phyloP scores from a whole-genome alignment of 2,113 vertebrate species.

The Notiomystis cincta region DNA sequence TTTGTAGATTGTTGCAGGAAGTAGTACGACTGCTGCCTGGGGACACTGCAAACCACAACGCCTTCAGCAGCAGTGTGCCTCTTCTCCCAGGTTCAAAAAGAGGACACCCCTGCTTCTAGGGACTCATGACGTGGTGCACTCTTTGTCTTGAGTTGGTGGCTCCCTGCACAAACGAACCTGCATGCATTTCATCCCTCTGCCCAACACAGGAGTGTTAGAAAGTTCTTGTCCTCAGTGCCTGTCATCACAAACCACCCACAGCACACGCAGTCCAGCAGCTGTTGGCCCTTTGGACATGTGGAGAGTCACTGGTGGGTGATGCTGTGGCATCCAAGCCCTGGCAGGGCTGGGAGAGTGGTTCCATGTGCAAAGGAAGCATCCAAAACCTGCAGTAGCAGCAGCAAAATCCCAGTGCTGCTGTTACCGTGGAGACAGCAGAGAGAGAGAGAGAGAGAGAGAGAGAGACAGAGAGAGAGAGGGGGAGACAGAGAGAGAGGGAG shows the following conservation, averaged over 20 bases:
- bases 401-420: neutral
- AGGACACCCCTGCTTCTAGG: neutral
- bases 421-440: constrained; percentile 68
- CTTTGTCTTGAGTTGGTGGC: neutral
- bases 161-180: neutral
- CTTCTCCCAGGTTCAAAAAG: neutral
- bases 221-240: neutral
- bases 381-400: neutral
- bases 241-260: neutral
- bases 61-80: neutral
- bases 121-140: no score
- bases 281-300: accelerated
- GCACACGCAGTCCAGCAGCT: neutral
- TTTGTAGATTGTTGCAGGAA: neutral
- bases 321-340: neutral
- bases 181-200: neutral
- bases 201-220: accelerated
- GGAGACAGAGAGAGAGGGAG: no score
- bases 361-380: constrained; percentile 9
- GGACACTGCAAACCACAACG: neutral
- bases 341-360: neutral
- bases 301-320: neutral
- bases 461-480: neutral
- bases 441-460: no score
- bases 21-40: neutral